phyloP scores from a whole-genome alignment of 2,888 invertebrate genomes.

The Sturmia bella region DNA sequence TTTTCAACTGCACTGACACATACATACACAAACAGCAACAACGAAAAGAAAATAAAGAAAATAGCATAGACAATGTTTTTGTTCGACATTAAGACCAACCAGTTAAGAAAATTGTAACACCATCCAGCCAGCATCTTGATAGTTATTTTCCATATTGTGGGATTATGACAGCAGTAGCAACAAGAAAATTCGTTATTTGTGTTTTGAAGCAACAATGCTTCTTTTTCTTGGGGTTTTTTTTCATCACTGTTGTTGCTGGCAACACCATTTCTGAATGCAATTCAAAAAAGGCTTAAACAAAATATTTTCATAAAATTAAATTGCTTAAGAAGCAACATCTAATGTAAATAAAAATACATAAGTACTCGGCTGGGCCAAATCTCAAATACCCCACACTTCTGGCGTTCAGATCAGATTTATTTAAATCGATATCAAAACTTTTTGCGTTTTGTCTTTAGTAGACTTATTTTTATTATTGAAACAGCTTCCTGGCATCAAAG shows the following conservation, averaged over 20 bases:
- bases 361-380: too few species aligned
- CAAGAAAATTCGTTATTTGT: conserved; percentile 24
- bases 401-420: too few species aligned
- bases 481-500: too few species aligned
- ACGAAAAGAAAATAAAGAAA: too few species aligned
- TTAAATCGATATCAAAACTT: too few species aligned
- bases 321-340: too few species aligned
- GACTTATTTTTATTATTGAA: too few species aligned
- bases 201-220: not conserved
- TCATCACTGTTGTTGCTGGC: not conserved
- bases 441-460: too few species aligned
- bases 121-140: conserved; percentile 18
- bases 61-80: not conserved
- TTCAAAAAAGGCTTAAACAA: too few species aligned
- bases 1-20: not conserved
- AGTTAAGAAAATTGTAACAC: conserved; percentile 15
- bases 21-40: not conserved
- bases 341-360: too few species aligned
- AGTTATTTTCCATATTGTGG: conserved; percentile 32
- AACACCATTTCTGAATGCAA: conserved; percentile 11
- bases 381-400: too few species aligned
- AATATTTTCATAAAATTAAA: too few species aligned
- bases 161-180: conserved; percentile 17
- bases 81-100: not conserved
- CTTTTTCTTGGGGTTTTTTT: not conserved